Percentiles rank a stretch among this genome's conserved stretches.
Conservation (phyloP, 2,113 vertebrate genomes). For the Erythrocercus mccallii region DNA sequence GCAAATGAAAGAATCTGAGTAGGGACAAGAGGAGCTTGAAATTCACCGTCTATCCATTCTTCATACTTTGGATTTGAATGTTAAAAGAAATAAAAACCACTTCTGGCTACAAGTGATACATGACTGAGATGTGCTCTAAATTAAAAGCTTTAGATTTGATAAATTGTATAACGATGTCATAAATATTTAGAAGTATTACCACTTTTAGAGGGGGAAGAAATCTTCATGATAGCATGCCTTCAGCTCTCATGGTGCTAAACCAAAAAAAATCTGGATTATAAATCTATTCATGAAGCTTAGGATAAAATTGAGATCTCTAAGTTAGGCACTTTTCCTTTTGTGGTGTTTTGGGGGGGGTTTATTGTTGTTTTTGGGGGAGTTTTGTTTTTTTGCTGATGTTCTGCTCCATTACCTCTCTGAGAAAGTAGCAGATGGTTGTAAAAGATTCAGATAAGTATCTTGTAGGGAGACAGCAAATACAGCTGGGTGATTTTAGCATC, state of each 20-base stretch:
- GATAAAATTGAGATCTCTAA: background rate
- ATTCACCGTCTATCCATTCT: background rate
- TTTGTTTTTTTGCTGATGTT: constrained; percentile 15
- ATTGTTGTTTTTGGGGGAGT: background rate
- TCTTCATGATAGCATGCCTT: background rate
- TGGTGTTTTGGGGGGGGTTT: background rate
- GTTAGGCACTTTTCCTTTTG: background rate
- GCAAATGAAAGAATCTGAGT: background rate
- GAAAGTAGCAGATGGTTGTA: constrained; percentile 34
- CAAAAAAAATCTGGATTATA: background rate
- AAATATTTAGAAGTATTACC: constrained; percentile 39
- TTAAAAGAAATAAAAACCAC: background rate
- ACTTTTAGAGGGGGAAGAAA: background rate
- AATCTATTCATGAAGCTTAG: background rate
- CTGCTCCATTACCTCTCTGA: constrained; percentile 6
- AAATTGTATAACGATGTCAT: background rate
- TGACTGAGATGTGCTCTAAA: background rate
- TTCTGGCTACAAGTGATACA: background rate
- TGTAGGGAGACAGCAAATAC: background rate
- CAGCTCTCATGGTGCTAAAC: background rate
- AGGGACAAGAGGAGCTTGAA: background rate
- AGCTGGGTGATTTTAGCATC: background rate
- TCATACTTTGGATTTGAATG: background rate
- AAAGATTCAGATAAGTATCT: constrained; percentile 16
- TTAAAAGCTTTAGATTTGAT: constrained; percentile 37